phyloP scores from a whole-genome alignment of 2,888 invertebrate species.

The Athalia cordata region DNA sequence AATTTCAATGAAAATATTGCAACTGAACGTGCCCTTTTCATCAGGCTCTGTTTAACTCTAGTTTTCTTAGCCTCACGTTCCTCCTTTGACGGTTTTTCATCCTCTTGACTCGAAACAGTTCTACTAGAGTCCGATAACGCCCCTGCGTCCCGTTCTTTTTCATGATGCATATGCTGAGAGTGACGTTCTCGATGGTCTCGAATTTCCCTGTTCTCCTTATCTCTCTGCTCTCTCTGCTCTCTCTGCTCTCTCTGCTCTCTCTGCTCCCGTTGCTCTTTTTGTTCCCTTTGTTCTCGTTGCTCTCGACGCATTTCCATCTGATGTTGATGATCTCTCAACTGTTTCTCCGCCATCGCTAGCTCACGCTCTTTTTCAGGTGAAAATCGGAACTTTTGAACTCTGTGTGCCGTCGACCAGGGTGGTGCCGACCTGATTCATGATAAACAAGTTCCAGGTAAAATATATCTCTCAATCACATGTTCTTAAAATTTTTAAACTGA shows the following conservation, averaged over 20 bases:
- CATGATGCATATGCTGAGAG: conserved; percentile 52
- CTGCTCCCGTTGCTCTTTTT: conserved; percentile 12
- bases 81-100: conserved; percentile 73
- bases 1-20: conserved; percentile 90
- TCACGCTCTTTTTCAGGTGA: conserved; percentile 71
- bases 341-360: conserved; percentile 66
- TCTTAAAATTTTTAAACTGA: not conserved
- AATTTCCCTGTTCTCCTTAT: conserved; percentile 45
- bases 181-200: conserved; percentile 61
- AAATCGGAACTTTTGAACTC: conserved; percentile 70
- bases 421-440: conserved; percentile 75
- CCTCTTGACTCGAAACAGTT: conserved; percentile 77
- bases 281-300: conserved; percentile 35
- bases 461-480: not conserved
- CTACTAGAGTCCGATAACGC: conserved; percentile 76
- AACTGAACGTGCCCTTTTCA: conserved; percentile 89
- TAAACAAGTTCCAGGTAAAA: not conserved
- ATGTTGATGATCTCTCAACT: conserved; percentile 65
- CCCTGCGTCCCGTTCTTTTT: conserved; percentile 69
- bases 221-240: not conserved
- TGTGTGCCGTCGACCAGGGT: conserved; percentile 75
- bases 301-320: conserved; percentile 62
- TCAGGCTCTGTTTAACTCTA: conserved; percentile 83
- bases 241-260: conserved; percentile 21
- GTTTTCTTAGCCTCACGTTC: conserved; percentile 81